A percentile compares a stretch with the other conserved stretches of the same genome.
Evolutionary conservation across 2,888 invertebrate species (phyloP).

Genomic region (Cheilosia urbana): DNA sequence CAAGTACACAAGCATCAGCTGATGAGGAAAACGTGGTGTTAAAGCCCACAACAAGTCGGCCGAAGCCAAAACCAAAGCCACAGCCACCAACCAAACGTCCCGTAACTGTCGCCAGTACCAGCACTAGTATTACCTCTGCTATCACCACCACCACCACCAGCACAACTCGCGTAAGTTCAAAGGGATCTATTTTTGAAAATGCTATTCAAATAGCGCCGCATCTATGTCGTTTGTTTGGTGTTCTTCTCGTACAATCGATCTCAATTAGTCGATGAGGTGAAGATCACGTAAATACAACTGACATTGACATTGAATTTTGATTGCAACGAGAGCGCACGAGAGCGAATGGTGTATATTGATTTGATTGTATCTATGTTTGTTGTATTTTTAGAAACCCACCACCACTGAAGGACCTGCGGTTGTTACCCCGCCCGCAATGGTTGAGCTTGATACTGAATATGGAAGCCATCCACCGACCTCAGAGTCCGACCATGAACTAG

Average conservation of each 20-base stretch:
- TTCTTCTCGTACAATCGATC: conserved; percentile 33
- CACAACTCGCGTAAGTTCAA: conserved; percentile 78
- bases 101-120: conserved; percentile 75
- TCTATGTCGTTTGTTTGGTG: conserved; percentile 28
- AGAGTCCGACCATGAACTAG: conserved; percentile 70
- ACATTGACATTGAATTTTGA: conserved; percentile 53
- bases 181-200: conserved; percentile 52
- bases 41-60: conserved; percentile 79
- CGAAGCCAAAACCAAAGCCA: conserved; percentile 78
- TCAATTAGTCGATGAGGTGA: conserved; percentile 47
- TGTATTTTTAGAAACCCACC: conserved; percentile 78
- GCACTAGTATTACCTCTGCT: conserved; percentile 62
- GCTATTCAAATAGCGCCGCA: conserved; percentile 72
- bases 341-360: not conserved
- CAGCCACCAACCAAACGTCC: conserved; percentile 78
- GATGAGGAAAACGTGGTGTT: conserved; percentile 83
- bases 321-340: not conserved
- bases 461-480: conserved; percentile 78
- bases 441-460: conserved; percentile 78
- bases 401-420: conserved; percentile 60
- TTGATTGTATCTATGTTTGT: conserved; percentile 10
- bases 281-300: conserved; percentile 55
- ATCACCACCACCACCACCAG: conserved; percentile 76
- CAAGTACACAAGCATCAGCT: conserved; percentile 87
- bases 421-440: conserved; percentile 83